phyloP scores from a whole-genome alignment of 1,140 invertebrate genomes.

The Atta cephalotes region DNA sequence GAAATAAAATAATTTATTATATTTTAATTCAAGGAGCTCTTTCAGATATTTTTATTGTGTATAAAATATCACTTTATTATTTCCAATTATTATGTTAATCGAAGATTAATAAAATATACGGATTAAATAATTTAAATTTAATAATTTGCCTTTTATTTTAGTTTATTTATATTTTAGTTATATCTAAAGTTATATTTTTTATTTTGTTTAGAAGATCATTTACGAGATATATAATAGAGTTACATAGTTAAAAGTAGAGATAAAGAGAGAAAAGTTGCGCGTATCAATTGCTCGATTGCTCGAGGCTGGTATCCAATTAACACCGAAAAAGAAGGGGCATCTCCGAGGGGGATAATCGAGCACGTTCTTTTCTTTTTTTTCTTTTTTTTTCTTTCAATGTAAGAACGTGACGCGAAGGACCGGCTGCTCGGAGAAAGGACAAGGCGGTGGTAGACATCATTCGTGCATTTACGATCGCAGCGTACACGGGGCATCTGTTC shows the following conservation, averaged over 20 bases:
- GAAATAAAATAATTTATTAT: not conserved
- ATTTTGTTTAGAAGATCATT: not conserved
- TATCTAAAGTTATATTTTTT: not conserved
- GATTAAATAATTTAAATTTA: not conserved
- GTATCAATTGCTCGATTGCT: slow-evolving; percentile 16
- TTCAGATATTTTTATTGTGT: not conserved
- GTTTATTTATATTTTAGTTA: not conserved
- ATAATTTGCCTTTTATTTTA: not conserved
- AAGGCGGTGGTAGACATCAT: slow-evolving; percentile 11
- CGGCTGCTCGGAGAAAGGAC: slow-evolving; percentile 25
- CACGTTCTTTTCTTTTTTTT: not conserved
- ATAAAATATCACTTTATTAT: not conserved
- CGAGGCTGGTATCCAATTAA: slow-evolving; percentile 34
- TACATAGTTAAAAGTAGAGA: not conserved
- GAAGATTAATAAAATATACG: too few relatives aligned
- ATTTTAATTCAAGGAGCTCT: not conserved
- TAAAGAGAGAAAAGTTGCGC: not conserved
- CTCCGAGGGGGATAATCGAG: slow-evolving; percentile 34
- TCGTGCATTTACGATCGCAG: slow-evolving; percentile 33
- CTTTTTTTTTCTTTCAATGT: not conserved
- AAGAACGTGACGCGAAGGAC: slow-evolving; percentile 29
- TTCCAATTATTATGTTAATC: not conserved
- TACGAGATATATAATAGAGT: not conserved
- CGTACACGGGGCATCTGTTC: slow-evolving; percentile 75
- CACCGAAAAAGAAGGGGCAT: slow-evolving; percentile 13